phyloP scores from a whole-genome alignment of 2,113 vertebrate species.

The Pseudois nayaur region DNA sequence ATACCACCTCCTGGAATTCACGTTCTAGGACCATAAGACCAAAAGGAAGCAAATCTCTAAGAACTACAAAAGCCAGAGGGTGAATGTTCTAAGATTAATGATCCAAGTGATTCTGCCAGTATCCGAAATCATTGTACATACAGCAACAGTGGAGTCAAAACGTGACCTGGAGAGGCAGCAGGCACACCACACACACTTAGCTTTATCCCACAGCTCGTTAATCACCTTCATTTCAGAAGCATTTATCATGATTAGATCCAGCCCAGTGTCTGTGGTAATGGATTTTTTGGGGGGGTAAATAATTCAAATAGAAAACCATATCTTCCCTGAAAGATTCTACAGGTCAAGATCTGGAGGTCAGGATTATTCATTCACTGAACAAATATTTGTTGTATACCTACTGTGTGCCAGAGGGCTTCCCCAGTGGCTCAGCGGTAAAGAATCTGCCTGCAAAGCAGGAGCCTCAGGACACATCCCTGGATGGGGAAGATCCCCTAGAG shows the following conservation, averaged over 20 bases:
- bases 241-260: conserved; percentile 55
- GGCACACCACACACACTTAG: background rate
- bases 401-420: background rate
- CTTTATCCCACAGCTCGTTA: conserved; percentile 46
- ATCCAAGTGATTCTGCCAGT: conserved; percentile 10
- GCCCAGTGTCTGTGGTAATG: conserved; percentile 22
- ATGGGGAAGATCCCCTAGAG: background rate
- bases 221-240: background rate
- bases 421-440: background rate
- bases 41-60: background rate
- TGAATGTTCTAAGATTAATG: conserved; percentile 26
- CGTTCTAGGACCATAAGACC: conserved; percentile 17
- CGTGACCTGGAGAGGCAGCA: background rate
- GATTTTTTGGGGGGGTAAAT: background rate
- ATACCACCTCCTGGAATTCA: background rate
- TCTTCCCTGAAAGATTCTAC: background rate
- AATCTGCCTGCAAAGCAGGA: background rate
- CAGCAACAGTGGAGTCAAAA: background rate
- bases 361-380: background rate
- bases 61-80: conserved; percentile 24
- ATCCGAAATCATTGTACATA: conserved; percentile 6
- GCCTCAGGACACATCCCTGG: background rate
- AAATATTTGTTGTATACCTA: background rate
- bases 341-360: background rate
- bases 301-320: conserved; percentile 16